Percentiles rank a stretch among this genome's conserved stretches.
Conservation (phyloP, 2,113 vertebrate species). For the Pseudopipra pipra region DNA sequence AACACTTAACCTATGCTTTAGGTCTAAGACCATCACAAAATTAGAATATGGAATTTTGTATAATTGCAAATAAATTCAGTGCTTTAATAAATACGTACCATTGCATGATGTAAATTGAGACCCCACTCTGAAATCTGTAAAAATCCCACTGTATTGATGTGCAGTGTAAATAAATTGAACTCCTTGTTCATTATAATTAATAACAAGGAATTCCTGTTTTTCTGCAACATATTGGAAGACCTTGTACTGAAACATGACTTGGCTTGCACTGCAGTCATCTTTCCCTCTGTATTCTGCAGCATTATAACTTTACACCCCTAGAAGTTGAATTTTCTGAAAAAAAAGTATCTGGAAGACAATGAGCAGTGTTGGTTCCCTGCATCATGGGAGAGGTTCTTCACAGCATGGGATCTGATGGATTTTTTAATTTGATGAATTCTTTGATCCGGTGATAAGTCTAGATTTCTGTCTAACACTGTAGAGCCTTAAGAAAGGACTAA, state of each 20-base stretch:
- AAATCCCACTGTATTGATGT: neutral
- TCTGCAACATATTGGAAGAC: neutral
- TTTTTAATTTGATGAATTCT: neutral
- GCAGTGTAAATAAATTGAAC: neutral
- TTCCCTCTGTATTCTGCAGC: neutral
- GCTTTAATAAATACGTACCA: neutral
- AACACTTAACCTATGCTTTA: neutral
- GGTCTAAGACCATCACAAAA: neutral
- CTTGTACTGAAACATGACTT: neutral
- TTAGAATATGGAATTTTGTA: neutral
- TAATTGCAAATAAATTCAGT: neutral
- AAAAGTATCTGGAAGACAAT: neutral
- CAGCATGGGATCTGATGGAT: neutral
- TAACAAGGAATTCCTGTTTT: neutral
- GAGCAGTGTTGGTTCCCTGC: neutral
- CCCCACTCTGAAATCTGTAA: neutral
- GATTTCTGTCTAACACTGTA: neutral
- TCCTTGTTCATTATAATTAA: neutral
- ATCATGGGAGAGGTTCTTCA: neutral
- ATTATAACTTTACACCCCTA: neutral
- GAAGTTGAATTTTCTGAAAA: neutral
- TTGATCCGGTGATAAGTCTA: neutral
- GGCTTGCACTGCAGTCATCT: neutral
- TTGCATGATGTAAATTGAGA: neutral
- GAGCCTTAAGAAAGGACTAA: neutral